Base-by-base conservation (phyloP, 2,797 vertebrate species). In the Acipenser ruthenus region DNA sequence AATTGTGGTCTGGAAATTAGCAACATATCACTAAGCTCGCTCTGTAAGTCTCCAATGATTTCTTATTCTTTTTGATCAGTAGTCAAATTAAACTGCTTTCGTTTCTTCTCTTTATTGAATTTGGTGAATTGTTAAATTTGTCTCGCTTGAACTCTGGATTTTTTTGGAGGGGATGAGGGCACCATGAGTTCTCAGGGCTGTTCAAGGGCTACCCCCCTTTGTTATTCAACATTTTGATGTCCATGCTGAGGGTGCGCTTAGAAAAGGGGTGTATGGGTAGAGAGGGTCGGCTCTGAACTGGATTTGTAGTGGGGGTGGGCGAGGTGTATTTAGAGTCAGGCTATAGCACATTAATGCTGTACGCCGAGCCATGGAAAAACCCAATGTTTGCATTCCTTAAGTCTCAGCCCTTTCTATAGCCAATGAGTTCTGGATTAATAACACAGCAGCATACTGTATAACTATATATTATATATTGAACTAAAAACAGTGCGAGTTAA, bases 91-190 rank as follows among this genome's bases (percentile, higher is more conserved):
- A 81, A 77, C 68, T 70, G 65, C 69, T 70, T 80, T 66, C 73
- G 76, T 74, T 70, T 73, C 75, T 68, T 86, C 86, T 86, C 78
- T 82, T 79, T 75, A 66, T 70, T 86, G 86, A 84, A 84, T 86
- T 83, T 37, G 77, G 80, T 84, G 23, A 37, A 37, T 37, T 37
- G 23, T 37, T 37, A 37, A 67, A 86, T 86, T 88, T 85, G 82
- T 86, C 84, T 79, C 75, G 80, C 80, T 88, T 86, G 80, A 84
- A 83, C 81, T 78, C 70, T 74, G 84, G 78, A 75, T 83, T 80
- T 78, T 82, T 76, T 73, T 74, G 2, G 23, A 3, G 23, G 76
- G 78, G 81, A 80, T 10, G 71, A 70, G 74, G 78, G 80, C 74
- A 73, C 75, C 77, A 62, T 66, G 37, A 72, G 74, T 86, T 87